Percentiles rank a stretch among this genome's conserved stretches.
Evolutionary conservation across 2,113 vertebrate species (phyloP).

Genomic region (Larimichthys crocea): DNA sequence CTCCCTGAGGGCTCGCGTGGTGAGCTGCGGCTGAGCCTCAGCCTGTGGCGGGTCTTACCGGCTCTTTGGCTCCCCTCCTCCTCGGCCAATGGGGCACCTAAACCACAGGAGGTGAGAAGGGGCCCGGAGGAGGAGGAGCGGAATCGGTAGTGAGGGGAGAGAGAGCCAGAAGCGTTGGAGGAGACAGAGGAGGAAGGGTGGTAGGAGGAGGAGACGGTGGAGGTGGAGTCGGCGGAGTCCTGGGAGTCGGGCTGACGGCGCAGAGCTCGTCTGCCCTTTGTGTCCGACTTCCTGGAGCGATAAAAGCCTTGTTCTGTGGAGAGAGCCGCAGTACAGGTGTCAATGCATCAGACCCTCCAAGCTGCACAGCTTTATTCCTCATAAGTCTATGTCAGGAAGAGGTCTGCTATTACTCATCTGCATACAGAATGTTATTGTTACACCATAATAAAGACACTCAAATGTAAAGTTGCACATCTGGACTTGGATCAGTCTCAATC

Average conservation of each 20-base stretch:
- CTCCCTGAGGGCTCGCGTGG: slow-evolving; percentile 87
- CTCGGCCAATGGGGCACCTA: slow-evolving; percentile 66
- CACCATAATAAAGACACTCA: no score
- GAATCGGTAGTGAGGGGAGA: slow-evolving; percentile 84
- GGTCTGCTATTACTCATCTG: no score
- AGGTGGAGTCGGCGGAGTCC: slow-evolving; percentile 78
- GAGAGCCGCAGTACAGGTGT: neutral
- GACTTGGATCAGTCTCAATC: no score
- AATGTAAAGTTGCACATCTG: no score
- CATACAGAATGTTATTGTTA: no score
- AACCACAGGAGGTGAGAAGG: slow-evolving; percentile 84
- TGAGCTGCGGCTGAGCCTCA: slow-evolving; percentile 90
- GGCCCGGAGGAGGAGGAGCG: slow-evolving; percentile 89
- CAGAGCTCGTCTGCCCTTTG: slow-evolving; percentile 82
- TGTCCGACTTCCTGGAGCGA: slow-evolving; percentile 82
- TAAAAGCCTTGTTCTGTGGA: slow-evolving; percentile 75
- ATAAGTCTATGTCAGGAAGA: no score
- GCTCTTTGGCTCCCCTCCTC: slow-evolving; percentile 60
- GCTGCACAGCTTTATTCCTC: no score
- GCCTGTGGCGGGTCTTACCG: slow-evolving; percentile 84
- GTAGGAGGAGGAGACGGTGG: slow-evolving; percentile 80
- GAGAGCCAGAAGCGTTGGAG: slow-evolving; percentile 79
- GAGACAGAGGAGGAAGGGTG: slow-evolving; percentile 85
- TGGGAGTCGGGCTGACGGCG: slow-evolving; percentile 85
- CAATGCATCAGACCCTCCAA: no score